phyloP scores from a whole-genome alignment of 2,113 vertebrate genomes.

The Sebastes schlegelii region DNA sequence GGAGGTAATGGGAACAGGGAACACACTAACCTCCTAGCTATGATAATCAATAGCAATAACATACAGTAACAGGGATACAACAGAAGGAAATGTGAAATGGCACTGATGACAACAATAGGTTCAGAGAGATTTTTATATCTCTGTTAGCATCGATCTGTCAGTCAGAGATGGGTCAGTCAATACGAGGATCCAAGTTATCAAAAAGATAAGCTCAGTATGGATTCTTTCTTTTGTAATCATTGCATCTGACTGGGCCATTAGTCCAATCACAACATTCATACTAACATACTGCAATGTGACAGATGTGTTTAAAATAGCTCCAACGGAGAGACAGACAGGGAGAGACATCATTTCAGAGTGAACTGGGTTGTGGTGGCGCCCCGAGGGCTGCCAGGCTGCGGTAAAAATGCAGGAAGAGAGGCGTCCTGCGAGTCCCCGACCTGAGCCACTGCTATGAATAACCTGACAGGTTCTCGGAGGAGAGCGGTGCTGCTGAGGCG shows the following conservation, averaged over 20 bases:
- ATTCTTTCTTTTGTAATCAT: slow-evolving; percentile 14
- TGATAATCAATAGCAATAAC: slow-evolving; percentile 57
- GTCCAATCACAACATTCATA: slow-evolving; percentile 14
- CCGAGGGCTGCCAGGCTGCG: slow-evolving; percentile 42
- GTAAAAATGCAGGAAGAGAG: slow-evolving; percentile 48
- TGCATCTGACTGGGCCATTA: slow-evolving; percentile 33
- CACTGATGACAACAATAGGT: slow-evolving; percentile 8
- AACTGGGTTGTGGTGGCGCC: slow-evolving; percentile 54
- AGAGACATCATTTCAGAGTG: slow-evolving; percentile 27
- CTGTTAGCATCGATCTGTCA: slow-evolving; percentile 26
- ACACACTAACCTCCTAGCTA: slow-evolving; percentile 46
- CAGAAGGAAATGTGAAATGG: slow-evolving; percentile 15
- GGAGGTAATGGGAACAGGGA: slow-evolving; percentile 34
- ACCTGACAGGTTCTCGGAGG: slow-evolving; percentile 67
- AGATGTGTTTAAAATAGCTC: slow-evolving; percentile 45
- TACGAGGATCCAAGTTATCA: slow-evolving; percentile 42
- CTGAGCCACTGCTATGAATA: slow-evolving; percentile 74
- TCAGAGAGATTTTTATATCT: slow-evolving; percentile 23
- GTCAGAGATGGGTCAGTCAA: slow-evolving; percentile 41
- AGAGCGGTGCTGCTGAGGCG: slow-evolving; percentile 50
- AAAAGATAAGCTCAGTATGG: slow-evolving; percentile 19
- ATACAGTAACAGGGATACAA: not conserved
- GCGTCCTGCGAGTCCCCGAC: slow-evolving; percentile 53
- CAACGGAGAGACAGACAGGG: slow-evolving; percentile 20
- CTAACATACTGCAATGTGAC: slow-evolving; percentile 18